Conservation (phyloP, 2,888 invertebrate genomes). For the Andrena praecox region DNA sequence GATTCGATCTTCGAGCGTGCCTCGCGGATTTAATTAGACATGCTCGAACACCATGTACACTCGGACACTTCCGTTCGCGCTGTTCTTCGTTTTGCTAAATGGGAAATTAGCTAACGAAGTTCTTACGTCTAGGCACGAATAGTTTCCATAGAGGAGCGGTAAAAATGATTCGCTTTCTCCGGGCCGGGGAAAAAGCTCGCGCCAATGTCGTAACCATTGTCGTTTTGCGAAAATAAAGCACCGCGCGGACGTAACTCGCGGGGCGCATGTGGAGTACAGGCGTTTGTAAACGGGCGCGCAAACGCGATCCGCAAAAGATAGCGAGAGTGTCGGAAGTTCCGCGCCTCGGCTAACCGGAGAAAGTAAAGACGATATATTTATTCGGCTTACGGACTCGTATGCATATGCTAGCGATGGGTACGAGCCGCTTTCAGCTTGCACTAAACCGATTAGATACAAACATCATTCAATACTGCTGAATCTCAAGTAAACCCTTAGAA, state of each 20-base stretch:
- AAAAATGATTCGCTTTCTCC: constrained; percentile 46
- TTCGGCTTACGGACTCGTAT: constrained; percentile 61
- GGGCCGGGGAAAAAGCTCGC: not conserved
- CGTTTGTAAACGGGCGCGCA: constrained; percentile 20
- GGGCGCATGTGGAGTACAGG: not conserved
- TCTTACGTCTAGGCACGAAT: not conserved
- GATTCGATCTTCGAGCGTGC: not conserved
- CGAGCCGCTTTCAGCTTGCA: not conserved
- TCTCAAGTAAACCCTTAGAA: no score
- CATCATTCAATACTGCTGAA: no score
- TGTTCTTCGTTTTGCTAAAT: not conserved
- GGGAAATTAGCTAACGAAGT: constrained; percentile 7
- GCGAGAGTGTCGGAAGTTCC: constrained; percentile 61
- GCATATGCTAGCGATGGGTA: constrained; percentile 25
- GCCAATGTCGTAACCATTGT: constrained; percentile 30
- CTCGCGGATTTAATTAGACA: not conserved
- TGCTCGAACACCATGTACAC: not conserved
- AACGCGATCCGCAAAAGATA: not conserved
- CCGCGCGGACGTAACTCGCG: constrained; percentile 15
- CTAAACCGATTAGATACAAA: not conserved
- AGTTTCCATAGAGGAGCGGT: not conserved
- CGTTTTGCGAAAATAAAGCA: constrained; percentile 32
- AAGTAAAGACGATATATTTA: constrained; percentile 76
- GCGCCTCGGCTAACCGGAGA: constrained; percentile 65
- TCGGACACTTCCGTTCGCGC: not conserved